A percentile compares a stretch with the other conserved stretches of the same genome.
phyloP scores from a whole-genome alignment of 92 coral and sea anemone genomes.

The Plumapathes pennacea region DNA sequence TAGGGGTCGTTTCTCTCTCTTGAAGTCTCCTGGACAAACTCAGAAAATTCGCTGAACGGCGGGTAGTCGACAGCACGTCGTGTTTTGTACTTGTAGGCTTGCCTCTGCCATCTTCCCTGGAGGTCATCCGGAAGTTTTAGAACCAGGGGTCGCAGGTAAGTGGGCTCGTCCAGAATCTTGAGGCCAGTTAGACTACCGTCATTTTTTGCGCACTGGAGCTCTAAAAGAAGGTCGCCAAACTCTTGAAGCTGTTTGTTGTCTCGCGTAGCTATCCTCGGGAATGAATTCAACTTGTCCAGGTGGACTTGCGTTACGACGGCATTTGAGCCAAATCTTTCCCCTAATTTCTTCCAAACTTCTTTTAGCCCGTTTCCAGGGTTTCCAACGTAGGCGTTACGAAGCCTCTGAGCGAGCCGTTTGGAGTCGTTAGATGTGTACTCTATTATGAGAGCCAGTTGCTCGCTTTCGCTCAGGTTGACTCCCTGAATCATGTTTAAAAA shows the following conservation, averaged over 20 bases:
- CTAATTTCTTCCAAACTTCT: conserved; percentile 42
- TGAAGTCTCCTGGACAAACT: conserved; percentile 31
- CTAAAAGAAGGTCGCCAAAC: conserved; percentile 49
- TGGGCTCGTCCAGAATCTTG: conserved; percentile 40
- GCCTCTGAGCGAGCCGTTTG: conserved; percentile 41
- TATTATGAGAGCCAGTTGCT: conserved; percentile 45
- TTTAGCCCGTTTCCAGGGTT: conserved; percentile 47
- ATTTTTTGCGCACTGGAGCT: conserved; percentile 51
- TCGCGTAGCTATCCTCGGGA: conserved; percentile 25
- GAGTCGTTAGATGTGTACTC: conserved; percentile 38
- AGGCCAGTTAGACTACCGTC: conserved; percentile 57
- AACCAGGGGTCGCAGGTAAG: conserved; percentile 25
- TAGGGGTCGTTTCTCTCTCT: conserved; percentile 48
- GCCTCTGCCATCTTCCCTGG: conserved; percentile 49
- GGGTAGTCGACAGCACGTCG: conserved; percentile 23
- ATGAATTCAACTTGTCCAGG: conserved; percentile 25
- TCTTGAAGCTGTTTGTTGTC: conserved; percentile 49
- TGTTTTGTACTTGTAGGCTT: conserved; percentile 25
- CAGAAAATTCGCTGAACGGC: conserved; percentile 28
- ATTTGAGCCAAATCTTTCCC: conserved; percentile 52
- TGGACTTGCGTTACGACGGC: conserved; percentile 55
- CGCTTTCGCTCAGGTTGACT: conserved; percentile 41
- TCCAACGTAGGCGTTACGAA: conserved; percentile 38
- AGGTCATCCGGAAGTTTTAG: conserved; percentile 34
- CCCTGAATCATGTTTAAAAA: conserved; percentile 48